Evolutionary conservation across 2,797 vertebrate species (phyloP).

Genomic region (Natrix natrix): DNA sequence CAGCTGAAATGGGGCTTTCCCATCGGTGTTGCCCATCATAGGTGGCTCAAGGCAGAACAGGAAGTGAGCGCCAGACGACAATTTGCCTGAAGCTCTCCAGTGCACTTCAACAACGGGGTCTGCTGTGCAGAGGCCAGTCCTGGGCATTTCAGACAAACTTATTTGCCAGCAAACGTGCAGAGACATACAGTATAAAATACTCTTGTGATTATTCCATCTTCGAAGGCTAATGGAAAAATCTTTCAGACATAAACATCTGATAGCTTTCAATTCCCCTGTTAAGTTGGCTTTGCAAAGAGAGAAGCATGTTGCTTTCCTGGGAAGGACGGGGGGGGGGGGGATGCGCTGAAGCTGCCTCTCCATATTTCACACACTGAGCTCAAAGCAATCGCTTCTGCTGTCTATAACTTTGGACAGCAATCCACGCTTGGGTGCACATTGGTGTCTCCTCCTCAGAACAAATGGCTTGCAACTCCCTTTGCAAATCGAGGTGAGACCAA

Average conservation of each 20-base stretch:
- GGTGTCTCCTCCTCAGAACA: background rate
- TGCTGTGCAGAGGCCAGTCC: background rate
- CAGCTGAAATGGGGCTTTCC: background rate
- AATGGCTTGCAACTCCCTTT: background rate
- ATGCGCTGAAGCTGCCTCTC: background rate
- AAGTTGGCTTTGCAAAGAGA: background rate
- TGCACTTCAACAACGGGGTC: background rate
- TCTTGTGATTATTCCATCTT: constrained; percentile 3
- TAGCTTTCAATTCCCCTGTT: background rate
- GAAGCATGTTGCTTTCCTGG: background rate
- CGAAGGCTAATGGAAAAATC: constrained; percentile 18
- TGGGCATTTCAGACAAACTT: background rate
- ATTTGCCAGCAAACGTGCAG: background rate
- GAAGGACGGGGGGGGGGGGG: background rate
- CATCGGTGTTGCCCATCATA: background rate
- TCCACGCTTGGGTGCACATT: no score
- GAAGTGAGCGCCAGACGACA: background rate
- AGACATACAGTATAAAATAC: constrained; percentile 4
- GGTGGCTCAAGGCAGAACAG: no score
- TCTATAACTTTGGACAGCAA: background rate
- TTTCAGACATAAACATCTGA: background rate
- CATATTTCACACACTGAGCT: background rate
- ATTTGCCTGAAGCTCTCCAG: no score
- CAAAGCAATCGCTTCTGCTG: background rate
- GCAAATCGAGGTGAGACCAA: background rate